phyloP scores from a whole-genome alignment of 2,113 vertebrate genomes.

The Jaculus jaculus region DNA sequence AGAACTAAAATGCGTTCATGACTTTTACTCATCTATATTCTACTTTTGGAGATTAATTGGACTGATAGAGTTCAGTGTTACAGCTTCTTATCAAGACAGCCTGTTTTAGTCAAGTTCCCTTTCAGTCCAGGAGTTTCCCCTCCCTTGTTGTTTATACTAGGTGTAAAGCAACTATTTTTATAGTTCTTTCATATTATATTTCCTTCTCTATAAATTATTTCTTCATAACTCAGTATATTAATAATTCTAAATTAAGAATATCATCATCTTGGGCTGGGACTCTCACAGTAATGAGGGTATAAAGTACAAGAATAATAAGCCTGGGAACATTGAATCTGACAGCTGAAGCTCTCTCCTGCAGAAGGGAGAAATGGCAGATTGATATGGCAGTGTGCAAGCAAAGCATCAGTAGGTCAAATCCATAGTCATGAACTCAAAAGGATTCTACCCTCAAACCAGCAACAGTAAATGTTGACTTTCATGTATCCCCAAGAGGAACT shows the following conservation, averaged over 20 bases:
- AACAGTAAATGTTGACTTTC: not conserved
- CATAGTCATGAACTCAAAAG: not conserved
- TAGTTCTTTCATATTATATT: not conserved
- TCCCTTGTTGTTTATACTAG: not conserved
- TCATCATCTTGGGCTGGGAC: not conserved
- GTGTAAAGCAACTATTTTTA: not conserved
- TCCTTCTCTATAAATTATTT: not conserved
- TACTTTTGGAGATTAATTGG: not conserved
- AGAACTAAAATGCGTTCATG: not conserved
- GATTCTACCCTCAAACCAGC: no score
- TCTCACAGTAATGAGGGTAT: not conserved
- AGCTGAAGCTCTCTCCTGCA: not conserved
- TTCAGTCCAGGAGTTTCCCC: no score
- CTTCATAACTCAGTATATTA: not conserved
- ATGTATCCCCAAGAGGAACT: not conserved
- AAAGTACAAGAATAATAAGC: not conserved
- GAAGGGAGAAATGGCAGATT: not conserved
- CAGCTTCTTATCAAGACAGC: not conserved
- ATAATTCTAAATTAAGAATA: not conserved
- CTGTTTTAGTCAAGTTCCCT: not conserved
- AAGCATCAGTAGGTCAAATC: not conserved
- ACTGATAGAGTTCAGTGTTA: not conserved
- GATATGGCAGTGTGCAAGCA: not conserved
- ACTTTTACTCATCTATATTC: not conserved
- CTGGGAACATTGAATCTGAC: not conserved